Evolutionary conservation across 2,113 vertebrate species (phyloP), one percentile per base, ranked within the genome.

Genomic region (Silurus asotus): DNA sequence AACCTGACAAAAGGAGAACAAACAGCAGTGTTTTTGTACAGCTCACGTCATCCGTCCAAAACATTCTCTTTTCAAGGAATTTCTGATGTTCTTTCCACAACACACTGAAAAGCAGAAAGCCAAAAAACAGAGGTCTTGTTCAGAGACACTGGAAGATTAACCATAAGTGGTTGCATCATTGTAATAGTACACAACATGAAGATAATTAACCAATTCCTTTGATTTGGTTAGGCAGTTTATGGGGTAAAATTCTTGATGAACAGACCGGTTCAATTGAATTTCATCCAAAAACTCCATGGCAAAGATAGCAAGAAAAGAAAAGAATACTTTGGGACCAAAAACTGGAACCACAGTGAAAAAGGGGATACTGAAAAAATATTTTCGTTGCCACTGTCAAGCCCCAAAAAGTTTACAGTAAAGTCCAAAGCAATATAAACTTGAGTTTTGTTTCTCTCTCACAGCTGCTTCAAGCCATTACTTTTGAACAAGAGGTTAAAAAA

Each of bases 1-100:
- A 4, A 99, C 96, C 98, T 99, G 86, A 8, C 11, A 17, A 19
- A 49, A 83, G 88, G 14, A 1, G 84, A 23, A 61, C 23, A 80
- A 61, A 61, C 23, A 48, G 19, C 23, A 14, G 9, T 23, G 20
- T 28, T 80, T 58, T 19, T 58, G 7, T 78, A 78, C 53, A 58
- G 76, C 25, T 78, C 76, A 2, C 19, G 25, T 1, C 2, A 8
- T 77, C 51, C 1, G 6, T 56, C 51, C 75, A 17, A 78, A 78
- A 56, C 53, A 28, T 53, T 55, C 51, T 55, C 48, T 25, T 53
- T 76, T 53, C 10, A 53, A 49, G 9, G 48, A 48, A 23, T 49
- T 74, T 49, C 45, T 48, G 20, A 53, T 75, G 45, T 53, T 9
- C 48, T 55, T 55, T 15, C 51, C 5, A 55, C 55, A 13, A 23